Percentiles rank a stretch among this genome's conserved stretches.
Evolutionary conservation across 2,113 vertebrate species (phyloP).

Genomic region (Scortum barcoo): DNA sequence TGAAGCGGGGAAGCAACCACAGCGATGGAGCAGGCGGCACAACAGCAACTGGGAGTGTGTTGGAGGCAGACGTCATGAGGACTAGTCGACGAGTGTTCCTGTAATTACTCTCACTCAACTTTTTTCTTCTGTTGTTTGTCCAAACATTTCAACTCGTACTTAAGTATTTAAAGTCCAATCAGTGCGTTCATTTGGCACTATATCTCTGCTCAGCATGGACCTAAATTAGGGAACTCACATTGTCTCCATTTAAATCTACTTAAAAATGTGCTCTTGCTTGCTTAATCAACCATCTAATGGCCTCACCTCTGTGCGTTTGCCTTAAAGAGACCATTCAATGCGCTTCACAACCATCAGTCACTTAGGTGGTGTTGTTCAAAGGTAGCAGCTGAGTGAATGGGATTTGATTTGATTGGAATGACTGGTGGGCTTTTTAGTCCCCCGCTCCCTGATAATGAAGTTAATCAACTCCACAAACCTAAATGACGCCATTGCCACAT

Average conservation of each 20-base stretch:
- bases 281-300: conserved; percentile 59
- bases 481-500: conserved; percentile 16
- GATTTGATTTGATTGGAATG: conserved; percentile 48
- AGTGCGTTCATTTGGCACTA: conserved; percentile 1
- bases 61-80: no score
- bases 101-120: no score
- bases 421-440: conserved; percentile 36
- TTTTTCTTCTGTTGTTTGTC: conserved; percentile 7
- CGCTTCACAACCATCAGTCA: conserved; percentile 36
- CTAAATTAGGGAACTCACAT: conserved; percentile 7
- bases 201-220: conserved; percentile 17
- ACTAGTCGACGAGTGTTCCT: no score
- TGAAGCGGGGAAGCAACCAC: no score
- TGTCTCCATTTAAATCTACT: conserved; percentile 43
- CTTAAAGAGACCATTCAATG: conserved; percentile 38
- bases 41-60: no score
- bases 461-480: conserved; percentile 59
- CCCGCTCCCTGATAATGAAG: conserved; percentile 47
- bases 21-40: no score
- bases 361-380: conserved; percentile 11
- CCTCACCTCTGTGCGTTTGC: conserved; percentile 38
- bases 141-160: conserved; percentile 20
- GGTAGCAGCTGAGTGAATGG: conserved; percentile 17
- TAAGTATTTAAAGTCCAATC: conserved; percentile 21
- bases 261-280: conserved; percentile 26